Conservation (phyloP, 2,113 vertebrate species). For the Noturus placidus region DNA sequence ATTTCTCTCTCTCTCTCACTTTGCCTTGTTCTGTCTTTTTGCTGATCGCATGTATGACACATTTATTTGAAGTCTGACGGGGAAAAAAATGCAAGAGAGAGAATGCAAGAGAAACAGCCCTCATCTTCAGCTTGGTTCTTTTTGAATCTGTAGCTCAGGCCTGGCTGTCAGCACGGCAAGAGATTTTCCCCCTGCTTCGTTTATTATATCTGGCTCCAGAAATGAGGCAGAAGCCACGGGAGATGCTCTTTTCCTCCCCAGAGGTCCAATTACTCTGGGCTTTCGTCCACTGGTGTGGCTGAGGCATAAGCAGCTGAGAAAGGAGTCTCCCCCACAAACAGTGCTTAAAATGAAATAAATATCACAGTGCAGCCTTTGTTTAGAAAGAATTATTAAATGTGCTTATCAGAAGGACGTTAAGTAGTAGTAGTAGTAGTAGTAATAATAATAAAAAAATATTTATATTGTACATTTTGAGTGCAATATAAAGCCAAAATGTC, state of each 20-base stretch:
- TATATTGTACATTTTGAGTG: neutral
- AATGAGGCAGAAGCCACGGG: conserved; percentile 49
- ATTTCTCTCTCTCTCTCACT: neutral
- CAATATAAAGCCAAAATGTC: no score
- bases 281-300: conserved; percentile 62
- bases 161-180: neutral
- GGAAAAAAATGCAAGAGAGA: neutral
- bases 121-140: neutral
- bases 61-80: conserved; percentile 31
- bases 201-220: conserved; percentile 39
- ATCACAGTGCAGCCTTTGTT: neutral
- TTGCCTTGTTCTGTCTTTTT: conserved; percentile 2
- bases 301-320: conserved; percentile 46
- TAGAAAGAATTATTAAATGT: neutral
- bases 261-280: conserved; percentile 68
- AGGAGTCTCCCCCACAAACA: neutral
- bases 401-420: neutral
- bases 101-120: neutral
- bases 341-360: conserved; percentile 2
- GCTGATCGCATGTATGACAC: conserved; percentile 21
- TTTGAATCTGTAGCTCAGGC: neutral
- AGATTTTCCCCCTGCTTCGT: conserved; percentile 24
- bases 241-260: conserved; percentile 54
- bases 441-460: neutral
- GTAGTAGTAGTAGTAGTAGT: neutral